Base-by-base conservation (phyloP, 2,888 invertebrate species). In the Hoplodrina blanda region DNA sequence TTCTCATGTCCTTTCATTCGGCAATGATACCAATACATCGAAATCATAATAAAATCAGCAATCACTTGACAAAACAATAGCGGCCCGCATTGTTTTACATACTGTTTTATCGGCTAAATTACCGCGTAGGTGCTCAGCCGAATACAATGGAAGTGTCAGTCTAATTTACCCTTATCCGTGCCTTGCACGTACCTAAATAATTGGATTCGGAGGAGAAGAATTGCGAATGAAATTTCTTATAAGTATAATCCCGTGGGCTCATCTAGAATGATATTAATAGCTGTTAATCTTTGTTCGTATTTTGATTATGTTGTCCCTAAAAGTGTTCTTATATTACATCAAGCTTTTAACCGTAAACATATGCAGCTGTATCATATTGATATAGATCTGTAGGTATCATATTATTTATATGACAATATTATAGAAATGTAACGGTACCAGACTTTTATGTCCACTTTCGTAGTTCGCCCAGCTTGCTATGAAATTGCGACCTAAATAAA, bases 101-200 rank as follows among this genome's bases (percentile, higher is more conserved):
- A 67, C 64, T 73, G 83, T 85, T 81, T 85, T 87, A 89, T 90
- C 88, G 71, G 78, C 80, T 75, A 79, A 85, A 87, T 86, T 81
- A 88, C 81, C 76, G 68, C 78, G 82, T 80, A 86, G 84, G 81
- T 84, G 79, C 80, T 84, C 80, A 76, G 77, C 79, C 85, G 83
- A 88, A 88, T 88, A 92, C 91, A 91, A 91, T 91, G 84, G 87
- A 79, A 73, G 78, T 80, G 88, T 84, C 88, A 82, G 76, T 64
- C 73, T 85, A 88, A 87, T 88, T 87, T 84, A 79, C 70, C 77
- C 76, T 83, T 84, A 87, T 87, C 86, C 78, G 62, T 67, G 30
- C 30, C 55, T 55, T 54, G 17, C 30, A 53, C 46, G 41, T 53
- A 64, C 73, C 46, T 76, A 64, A 73, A 73, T 84, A 80, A 82